Conservation (phyloP, 2,888 invertebrate genomes). For the Hyposoter didymator region DNA sequence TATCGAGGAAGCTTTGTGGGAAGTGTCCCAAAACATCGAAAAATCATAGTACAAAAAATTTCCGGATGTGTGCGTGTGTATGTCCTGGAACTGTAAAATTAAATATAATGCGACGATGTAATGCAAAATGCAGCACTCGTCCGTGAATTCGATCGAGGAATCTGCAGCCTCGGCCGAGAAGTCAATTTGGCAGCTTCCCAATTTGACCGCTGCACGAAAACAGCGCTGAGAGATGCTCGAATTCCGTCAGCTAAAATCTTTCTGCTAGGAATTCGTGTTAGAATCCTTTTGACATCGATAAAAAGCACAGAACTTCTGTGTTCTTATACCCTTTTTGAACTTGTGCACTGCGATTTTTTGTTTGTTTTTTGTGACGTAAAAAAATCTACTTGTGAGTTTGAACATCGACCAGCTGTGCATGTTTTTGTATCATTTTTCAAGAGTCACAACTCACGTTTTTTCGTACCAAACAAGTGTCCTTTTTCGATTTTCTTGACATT, state of each 20-base stretch:
- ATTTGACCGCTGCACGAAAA: background rate
- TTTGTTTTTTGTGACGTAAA: background rate
- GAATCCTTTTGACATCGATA: background rate
- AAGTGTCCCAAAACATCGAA: too few relatives aligned
- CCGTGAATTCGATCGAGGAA: background rate
- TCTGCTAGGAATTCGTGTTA: background rate
- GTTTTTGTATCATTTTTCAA: background rate
- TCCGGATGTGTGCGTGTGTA: too few relatives aligned
- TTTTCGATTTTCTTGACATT: background rate
- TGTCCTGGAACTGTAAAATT: too few relatives aligned
- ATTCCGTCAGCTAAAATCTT: background rate
- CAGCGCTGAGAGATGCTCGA: background rate
- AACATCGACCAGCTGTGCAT: background rate
- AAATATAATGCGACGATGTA: too few relatives aligned
- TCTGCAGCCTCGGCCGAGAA: background rate
- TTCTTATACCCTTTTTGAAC: background rate
- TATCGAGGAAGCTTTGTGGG: too few relatives aligned
- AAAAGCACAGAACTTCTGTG: background rate
- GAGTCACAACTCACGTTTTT: background rate
- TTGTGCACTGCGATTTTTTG: constrained; percentile 10
- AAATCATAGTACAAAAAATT: too few relatives aligned
- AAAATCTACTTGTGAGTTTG: background rate
- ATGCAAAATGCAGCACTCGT: too few relatives aligned
- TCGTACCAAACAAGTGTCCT: background rate
- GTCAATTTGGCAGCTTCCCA: background rate